phyloP scores from a whole-genome alignment of 2,797 vertebrate species.

The Kryptolebias ocellatus region DNA sequence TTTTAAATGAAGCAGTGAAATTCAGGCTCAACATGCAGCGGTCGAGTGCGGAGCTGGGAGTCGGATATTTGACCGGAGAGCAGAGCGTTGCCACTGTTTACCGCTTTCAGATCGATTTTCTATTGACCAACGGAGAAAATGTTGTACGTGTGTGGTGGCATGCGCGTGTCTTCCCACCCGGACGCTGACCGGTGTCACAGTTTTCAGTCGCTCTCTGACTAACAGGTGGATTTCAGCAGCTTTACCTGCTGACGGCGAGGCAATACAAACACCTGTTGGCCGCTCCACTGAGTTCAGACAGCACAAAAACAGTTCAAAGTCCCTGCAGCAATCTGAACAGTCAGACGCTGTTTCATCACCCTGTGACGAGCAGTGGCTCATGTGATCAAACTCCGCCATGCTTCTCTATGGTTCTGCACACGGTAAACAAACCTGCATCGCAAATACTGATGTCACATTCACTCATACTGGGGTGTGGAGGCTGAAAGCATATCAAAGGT shows the following conservation, averaged over 20 bases:
- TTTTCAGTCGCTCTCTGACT: constrained; percentile 23
- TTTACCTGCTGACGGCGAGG: constrained; percentile 19
- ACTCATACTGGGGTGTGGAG: too few relatives aligned
- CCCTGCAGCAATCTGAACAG: constrained; percentile 6
- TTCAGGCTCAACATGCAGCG: too few relatives aligned
- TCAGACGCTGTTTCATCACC: constrained; percentile 1
- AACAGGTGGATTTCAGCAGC: constrained; percentile 10
- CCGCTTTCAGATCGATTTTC: constrained; percentile 54
- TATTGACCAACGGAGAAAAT: constrained; percentile 71
- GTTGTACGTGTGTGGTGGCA: constrained; percentile 6
- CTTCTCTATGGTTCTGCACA: background rate
- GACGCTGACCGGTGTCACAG: constrained; percentile 51
- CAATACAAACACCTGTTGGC: constrained; percentile 46
- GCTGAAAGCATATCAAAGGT: too few relatives aligned
- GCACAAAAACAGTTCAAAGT: constrained; percentile 45
- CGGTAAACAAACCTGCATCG: background rate
- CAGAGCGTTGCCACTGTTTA: constrained; percentile 34
- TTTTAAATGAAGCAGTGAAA: background rate
- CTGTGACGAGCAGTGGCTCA: background rate
- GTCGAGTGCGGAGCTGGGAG: constrained; percentile 21
- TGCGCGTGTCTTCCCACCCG: constrained; percentile 37
- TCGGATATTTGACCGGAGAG: constrained; percentile 51
- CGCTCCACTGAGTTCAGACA: constrained; percentile 38
- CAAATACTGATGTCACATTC: background rate
- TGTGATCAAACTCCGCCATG: background rate